Evolutionary conservation across 2,888 invertebrate genomes (phyloP).

Genomic region (Diogma glabrata): DNA sequence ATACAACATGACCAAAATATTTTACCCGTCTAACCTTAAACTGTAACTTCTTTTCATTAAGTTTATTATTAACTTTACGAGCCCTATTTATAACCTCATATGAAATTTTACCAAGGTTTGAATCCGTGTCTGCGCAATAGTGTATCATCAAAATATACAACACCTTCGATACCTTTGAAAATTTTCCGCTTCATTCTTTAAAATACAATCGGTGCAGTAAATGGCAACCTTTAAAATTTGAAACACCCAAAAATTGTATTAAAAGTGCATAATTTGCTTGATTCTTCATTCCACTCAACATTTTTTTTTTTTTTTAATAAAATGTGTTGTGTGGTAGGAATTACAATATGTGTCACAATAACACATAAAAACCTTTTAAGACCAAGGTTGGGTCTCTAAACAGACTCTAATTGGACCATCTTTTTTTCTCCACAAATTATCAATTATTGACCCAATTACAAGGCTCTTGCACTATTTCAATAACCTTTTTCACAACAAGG

Average conservation of each 20-base stretch:
- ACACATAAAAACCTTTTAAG: not conserved
- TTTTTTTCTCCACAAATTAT: not conserved
- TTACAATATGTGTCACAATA: slow-evolving; percentile 5
- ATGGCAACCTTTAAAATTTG: slow-evolving; percentile 13
- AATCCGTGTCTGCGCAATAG: slow-evolving; percentile 8
- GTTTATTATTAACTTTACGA: slow-evolving; percentile 1
- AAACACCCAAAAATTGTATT: slow-evolving; percentile 16
- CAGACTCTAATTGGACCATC: not conserved
- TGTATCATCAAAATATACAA: slow-evolving; percentile 16
- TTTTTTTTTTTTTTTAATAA: too few relatives aligned
- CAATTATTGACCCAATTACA: not conserved
- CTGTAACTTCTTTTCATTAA: slow-evolving; percentile 9
- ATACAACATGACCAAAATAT: slow-evolving; percentile 14
- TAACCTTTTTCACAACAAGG: not conserved
- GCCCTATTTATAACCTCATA: slow-evolving; percentile 9
- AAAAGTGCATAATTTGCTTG: slow-evolving; percentile 18
- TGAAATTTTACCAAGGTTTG: slow-evolving; percentile 11
- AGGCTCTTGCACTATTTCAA: not conserved
- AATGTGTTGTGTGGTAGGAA: too few relatives aligned
- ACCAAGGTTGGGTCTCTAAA: not conserved
- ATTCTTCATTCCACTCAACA: slow-evolving; percentile 11
- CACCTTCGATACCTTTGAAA: slow-evolving; percentile 19
- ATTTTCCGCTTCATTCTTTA: slow-evolving; percentile 17
- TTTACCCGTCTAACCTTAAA: slow-evolving; percentile 6
- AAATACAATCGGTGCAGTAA: slow-evolving; percentile 18